These are phyloP conservation scores for Orientallactaga bullata DNA, from an alignment of 2,113 vertebrate species.

Conservation along the genomic window DNA sequence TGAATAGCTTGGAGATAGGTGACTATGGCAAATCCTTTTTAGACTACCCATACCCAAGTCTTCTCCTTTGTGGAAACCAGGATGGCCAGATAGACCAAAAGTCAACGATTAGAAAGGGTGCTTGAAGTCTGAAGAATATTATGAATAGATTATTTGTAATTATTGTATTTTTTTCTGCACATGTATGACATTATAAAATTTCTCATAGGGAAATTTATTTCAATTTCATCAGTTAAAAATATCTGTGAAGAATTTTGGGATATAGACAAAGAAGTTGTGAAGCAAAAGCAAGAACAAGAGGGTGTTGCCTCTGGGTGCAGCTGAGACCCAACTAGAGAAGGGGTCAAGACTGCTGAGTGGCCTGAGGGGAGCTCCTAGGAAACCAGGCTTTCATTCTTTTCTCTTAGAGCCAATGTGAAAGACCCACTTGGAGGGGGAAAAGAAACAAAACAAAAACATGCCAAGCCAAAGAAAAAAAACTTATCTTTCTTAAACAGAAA, in stretches of 20 bases:
- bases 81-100: neutral
- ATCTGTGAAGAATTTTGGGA: neutral
- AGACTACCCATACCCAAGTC: neutral
- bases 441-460: neutral
- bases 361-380: neutral
- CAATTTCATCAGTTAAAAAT: conserved; percentile 14
- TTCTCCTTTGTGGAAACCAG: neutral
- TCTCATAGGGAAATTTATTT: conserved; percentile 1
- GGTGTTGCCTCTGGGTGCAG: neutral
- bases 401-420: neutral
- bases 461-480: neutral
- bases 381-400: neutral
- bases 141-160: neutral
- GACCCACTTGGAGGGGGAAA: neutral
- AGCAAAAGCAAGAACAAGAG: neutral
- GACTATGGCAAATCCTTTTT: neutral
- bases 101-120: neutral
- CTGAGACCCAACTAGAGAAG: neutral
- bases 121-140: neutral
- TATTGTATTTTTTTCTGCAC: neutral
- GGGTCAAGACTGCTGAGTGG: neutral
- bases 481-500: neutral
- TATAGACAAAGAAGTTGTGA: neutral
- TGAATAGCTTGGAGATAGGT: neutral
- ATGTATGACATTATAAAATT: conserved; percentile 8